Evolutionary conservation across 2,888 invertebrate species (phyloP).

Genomic region (Conops quadrifasciatus): DNA sequence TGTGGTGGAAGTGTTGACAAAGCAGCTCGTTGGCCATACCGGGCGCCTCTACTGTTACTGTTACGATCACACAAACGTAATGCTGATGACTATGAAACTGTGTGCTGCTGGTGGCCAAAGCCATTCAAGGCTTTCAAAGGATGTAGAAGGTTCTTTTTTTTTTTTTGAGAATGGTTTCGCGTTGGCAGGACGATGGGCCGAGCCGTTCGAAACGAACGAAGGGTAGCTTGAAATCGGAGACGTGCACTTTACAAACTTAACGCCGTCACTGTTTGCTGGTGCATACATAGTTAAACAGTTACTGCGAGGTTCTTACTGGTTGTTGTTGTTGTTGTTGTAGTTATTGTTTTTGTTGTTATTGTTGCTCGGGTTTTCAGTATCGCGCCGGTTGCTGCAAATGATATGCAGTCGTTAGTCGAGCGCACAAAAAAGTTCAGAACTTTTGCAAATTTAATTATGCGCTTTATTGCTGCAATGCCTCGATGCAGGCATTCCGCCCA

Average conservation of each 20-base stretch:
- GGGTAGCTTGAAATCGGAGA: constrained; percentile 18
- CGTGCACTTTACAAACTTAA: constrained; percentile 23
- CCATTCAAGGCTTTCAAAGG: neutral
- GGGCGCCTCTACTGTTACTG: neutral
- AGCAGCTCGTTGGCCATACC: neutral
- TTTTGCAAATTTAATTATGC: constrained; percentile 42
- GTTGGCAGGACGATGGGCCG: neutral
- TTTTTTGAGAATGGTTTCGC: neutral
- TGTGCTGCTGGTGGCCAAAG: constrained; percentile 5
- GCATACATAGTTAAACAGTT: neutral
- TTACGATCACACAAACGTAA: no score
- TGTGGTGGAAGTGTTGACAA: neutral
- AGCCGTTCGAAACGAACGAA: neutral
- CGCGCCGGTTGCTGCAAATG: constrained; percentile 33
- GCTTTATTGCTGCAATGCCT: constrained; percentile 30
- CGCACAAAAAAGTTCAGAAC: constrained; percentile 34
- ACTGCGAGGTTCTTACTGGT: neutral
- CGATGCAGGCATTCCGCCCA: neutral
- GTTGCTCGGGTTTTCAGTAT: constrained; percentile 19
- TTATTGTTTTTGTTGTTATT: constrained; percentile 1
- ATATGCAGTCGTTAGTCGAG: constrained; percentile 37
- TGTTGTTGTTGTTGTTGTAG: neutral
- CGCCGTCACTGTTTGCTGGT: neutral
- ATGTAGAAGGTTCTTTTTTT: no score
- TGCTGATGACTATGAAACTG: neutral